A percentile compares a stretch with the other conserved stretches of the same genome.
Conservation (phyloP, 2,888 invertebrate species). For the Oligia strigilis region DNA sequence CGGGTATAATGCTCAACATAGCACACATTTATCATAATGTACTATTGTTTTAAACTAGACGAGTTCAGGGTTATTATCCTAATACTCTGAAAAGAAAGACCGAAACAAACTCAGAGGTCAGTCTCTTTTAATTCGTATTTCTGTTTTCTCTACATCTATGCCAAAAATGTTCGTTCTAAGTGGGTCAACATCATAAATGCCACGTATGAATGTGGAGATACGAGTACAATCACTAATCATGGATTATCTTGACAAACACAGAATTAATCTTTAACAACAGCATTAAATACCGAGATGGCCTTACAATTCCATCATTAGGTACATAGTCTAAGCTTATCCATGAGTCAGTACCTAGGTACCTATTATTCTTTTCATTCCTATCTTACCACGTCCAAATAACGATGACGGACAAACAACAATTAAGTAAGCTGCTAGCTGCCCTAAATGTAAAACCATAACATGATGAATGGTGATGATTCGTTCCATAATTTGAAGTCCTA, state of each 20-base stretch:
- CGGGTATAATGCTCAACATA: no score
- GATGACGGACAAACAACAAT: neutral
- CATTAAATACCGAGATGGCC: neutral
- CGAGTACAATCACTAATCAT: neutral
- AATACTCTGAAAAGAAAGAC: neutral
- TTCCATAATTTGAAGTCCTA: conserved; percentile 41
- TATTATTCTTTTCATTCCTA: neutral
- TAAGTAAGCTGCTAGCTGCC: conserved; percentile 18
- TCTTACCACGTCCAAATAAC: neutral
- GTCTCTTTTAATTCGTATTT: neutral
- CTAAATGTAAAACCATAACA: conserved; percentile 41
- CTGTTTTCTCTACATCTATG: neutral
- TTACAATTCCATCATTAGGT: conserved; percentile 1
- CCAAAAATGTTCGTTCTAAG: neutral
- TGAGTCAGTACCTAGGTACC: neutral
- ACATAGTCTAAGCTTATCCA: neutral
- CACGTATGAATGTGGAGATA: neutral
- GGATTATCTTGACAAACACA: neutral
- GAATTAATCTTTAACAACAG: neutral
- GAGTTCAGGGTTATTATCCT: neutral
- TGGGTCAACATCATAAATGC: neutral
- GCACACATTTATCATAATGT: no score
- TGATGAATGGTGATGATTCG: conserved; percentile 35
- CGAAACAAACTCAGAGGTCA: neutral
- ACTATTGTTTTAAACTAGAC: neutral